Percentiles rank a stretch among this genome's conserved stretches.
phyloP scores from a whole-genome alignment of 2,797 vertebrate genomes.

The Onychomys arenicola region DNA sequence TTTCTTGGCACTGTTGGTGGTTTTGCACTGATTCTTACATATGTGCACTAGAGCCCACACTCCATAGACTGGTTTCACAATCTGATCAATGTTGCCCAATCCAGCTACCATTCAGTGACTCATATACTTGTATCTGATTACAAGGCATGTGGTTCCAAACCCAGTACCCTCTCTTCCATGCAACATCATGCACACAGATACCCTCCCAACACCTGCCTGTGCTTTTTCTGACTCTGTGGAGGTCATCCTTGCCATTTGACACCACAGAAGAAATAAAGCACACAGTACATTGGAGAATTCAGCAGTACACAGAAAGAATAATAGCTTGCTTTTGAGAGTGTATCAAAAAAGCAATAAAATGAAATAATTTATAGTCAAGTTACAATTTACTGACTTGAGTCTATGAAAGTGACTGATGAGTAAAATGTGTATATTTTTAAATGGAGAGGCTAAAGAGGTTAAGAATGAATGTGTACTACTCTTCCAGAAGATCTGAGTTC shows the following conservation, averaged over 20 bases:
- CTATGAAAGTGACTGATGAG: background rate
- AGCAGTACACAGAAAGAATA: constrained; percentile 8
- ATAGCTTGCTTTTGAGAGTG: constrained; percentile 35
- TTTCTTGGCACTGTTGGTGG: background rate
- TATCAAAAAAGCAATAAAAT: constrained; percentile 26
- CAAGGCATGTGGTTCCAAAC: background rate
- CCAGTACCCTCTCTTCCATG: background rate
- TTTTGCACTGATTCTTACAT: background rate
- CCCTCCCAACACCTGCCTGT: background rate
- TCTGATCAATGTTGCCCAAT: background rate
- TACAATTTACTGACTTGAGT: background rate
- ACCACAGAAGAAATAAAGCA: background rate
- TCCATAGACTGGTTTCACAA: background rate
- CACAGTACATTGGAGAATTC: background rate
- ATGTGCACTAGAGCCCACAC: background rate
- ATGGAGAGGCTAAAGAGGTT: background rate
- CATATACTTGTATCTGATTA: background rate
- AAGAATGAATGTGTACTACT: background rate
- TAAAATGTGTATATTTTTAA: background rate
- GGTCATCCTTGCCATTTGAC: background rate
- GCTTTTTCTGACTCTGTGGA: background rate
- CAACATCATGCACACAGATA: background rate
- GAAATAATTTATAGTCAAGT: constrained; percentile 3
- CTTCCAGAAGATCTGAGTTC: background rate
- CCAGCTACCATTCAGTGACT: background rate